Base-by-base conservation (phyloP, 2,888 invertebrate species). In the Ophion ellenae region DNA sequence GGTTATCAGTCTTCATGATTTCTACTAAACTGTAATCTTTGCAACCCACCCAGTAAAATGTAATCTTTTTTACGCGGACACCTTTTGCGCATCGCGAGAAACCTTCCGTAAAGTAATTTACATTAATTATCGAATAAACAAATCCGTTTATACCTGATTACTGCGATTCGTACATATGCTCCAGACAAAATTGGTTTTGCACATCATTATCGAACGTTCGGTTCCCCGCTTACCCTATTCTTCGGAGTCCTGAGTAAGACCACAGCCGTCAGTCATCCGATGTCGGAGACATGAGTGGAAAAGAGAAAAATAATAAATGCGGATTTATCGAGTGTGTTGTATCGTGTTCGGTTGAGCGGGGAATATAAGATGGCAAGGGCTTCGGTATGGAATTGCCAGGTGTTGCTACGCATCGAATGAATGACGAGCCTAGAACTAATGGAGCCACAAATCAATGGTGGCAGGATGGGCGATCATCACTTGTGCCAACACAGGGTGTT, bases 371-470 rank as follows among this genome's bases (percentile, higher is more conserved):
- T 70, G 28, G 28, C n/a, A 70, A 53, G 47, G 47, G 70, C 70
- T 70, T 53, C 64, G 57, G 36, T 20, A n/a, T 11, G 57, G 45
- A 61, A 47, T 53, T 77, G 88, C 92, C 92, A 92, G 92, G 91
- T 90, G 91, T 88, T 90, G 91, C 89, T 82, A 84, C 90, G 66
- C 7, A 24, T 20, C 90, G 66, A 14, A 24, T 20, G 63, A 77
- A 83, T 32, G 57, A 90, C 90, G 89, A 90, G 91, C 91, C 93
- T 91, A 90, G 90, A 93, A 91, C 92, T 93, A 93, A 93, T 93
- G 91, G 92, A 93, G 92, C 93, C 89, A 92, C 93, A 93, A 93
- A 93, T 93, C 93, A 93, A 93, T 92, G 90, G 89, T 71, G 57
- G 74, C 79, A 82, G 91, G 91, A 92, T 91, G 91, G 91, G 91